Evolutionary conservation across 1,140 invertebrate species (phyloP).

Genomic region (Bathynomus jamesi): DNA sequence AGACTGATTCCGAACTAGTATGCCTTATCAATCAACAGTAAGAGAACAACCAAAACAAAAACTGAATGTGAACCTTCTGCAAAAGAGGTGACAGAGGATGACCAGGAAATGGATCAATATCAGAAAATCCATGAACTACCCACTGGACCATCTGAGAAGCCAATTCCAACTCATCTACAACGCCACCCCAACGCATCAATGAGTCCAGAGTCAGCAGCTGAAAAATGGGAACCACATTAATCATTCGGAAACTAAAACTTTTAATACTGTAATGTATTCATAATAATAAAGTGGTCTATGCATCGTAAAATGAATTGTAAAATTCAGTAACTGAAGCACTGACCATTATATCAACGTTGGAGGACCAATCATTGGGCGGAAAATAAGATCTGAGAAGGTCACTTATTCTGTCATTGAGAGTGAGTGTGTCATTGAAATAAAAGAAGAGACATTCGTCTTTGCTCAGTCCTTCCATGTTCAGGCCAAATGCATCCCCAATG

Average conservation of each 20-base stretch:
- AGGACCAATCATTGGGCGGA: conserved; percentile 24
- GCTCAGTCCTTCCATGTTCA: conserved; percentile 16
- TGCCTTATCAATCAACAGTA: no score
- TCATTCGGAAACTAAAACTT: not conserved
- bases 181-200: conserved; percentile 33
- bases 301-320: not conserved
- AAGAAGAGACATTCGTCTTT: conserved; percentile 18
- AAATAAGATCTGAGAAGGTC: conserved; percentile 20
- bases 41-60: no score
- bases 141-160: conserved; percentile 24
- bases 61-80: conserved; percentile 18
- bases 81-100: conserved; percentile 24
- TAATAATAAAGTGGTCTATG: not conserved
- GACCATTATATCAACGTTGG: conserved; percentile 22
- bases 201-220: conserved; percentile 29
- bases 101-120: conserved; percentile 26
- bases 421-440: conserved; percentile 16
- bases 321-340: conserved; percentile 3
- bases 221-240: not conserved
- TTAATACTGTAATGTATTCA: not conserved
- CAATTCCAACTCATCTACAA: conserved; percentile 33
- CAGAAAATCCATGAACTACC: conserved; percentile 22
- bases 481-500: conserved; percentile 24
- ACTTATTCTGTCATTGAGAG: conserved; percentile 15
- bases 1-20: no score